Evolutionary conservation across 2,888 invertebrate species (phyloP).

Genomic region (Marronus borbonicus): DNA sequence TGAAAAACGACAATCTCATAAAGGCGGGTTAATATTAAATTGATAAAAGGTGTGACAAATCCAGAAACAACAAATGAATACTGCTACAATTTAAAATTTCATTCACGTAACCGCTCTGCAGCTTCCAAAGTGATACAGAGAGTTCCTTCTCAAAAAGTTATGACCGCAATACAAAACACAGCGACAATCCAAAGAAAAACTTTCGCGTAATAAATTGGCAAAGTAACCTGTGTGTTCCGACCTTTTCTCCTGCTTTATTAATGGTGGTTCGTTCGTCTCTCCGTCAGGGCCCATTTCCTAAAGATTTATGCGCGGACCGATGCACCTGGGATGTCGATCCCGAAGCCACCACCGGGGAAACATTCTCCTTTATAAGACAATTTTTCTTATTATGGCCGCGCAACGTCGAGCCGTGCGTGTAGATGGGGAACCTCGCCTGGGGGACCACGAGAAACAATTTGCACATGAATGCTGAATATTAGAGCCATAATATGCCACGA

Average conservation of each 20-base stretch:
- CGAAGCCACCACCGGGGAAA: slow-evolving; percentile 38
- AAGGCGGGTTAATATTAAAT: no score
- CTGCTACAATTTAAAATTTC: no score
- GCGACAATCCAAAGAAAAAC: slow-evolving; percentile 6
- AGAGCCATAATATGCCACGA: slow-evolving; percentile 22
- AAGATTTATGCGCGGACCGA: slow-evolving; percentile 53
- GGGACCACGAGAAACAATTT: slow-evolving; percentile 39
- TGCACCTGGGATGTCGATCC: slow-evolving; percentile 53
- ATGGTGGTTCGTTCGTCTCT: slow-evolving; percentile 39
- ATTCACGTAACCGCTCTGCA: no score
- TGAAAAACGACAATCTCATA: no score
- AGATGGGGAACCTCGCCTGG: neutral
- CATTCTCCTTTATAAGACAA: slow-evolving; percentile 50
- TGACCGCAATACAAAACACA: neutral
- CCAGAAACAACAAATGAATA: no score
- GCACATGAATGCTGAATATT: slow-evolving; percentile 18
- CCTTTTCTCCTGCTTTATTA: slow-evolving; percentile 36
- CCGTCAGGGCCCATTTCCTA: slow-evolving; percentile 53
- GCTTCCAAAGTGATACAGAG: no score
- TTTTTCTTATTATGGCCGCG: slow-evolving; percentile 41
- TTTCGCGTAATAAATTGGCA: slow-evolving; percentile 1
- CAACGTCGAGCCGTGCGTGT: slow-evolving; percentile 23
- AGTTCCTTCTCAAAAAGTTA: neutral
- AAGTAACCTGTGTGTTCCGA: slow-evolving; percentile 21
- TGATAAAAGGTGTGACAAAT: no score